A percentile compares a stretch with the other conserved stretches of the same genome.
These are phyloP conservation scores for Platycheirus albimanus DNA, from an alignment of 2,888 invertebrate genomes.

Conservation along the genomic window DNA sequence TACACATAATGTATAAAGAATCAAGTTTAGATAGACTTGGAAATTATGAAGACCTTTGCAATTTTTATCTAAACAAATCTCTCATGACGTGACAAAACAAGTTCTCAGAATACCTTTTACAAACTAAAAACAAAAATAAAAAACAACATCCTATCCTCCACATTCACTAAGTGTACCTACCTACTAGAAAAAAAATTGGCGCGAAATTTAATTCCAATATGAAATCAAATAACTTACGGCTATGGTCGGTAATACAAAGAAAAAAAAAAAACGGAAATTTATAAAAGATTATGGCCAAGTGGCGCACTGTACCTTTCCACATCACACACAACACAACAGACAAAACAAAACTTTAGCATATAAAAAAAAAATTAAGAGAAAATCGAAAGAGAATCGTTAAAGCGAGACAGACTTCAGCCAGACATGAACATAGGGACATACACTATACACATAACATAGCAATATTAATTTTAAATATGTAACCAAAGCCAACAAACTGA, in stretches of 20 bases:
- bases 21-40: too few relatives aligned
- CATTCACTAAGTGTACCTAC: slow-evolving; percentile 4
- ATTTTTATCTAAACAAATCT: too few relatives aligned
- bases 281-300: slow-evolving; percentile 21
- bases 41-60: too few relatives aligned
- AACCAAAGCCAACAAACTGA: too few relatives aligned
- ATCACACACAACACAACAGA: background rate
- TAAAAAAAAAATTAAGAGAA: slow-evolving; percentile 23
- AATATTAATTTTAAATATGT: too few relatives aligned
- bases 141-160: background rate
- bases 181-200: slow-evolving; percentile 70
- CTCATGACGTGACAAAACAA: too few relatives aligned
- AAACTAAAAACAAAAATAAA: too few relatives aligned
- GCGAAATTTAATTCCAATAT: slow-evolving; percentile 69
- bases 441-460: too few relatives aligned
- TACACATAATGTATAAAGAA: too few relatives aligned
- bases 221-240: slow-evolving; percentile 62
- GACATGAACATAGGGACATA: too few relatives aligned
- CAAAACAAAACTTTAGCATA: background rate
- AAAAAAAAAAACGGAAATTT: slow-evolving; percentile 44
- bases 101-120: too few relatives aligned
- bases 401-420: background rate
- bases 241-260: slow-evolving; percentile 23
- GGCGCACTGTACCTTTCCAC: slow-evolving; percentile 33
- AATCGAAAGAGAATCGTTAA: background rate